Evolutionary conservation across 2,888 invertebrate species (phyloP), one percentile per base, ranked within the genome.

Genomic region (Choristoneura rosaceana): DNA sequence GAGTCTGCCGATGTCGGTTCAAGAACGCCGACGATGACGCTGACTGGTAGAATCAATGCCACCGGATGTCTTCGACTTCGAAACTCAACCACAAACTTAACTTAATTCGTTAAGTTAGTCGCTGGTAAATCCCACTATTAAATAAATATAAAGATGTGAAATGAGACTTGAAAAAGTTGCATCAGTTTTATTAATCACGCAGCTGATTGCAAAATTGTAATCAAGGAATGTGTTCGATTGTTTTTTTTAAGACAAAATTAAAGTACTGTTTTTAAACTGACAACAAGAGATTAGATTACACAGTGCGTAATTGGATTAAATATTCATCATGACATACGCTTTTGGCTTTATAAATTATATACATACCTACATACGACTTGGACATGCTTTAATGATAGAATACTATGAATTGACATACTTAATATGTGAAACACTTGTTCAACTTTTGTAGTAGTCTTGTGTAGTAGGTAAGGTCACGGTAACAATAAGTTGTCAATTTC

Each of bases 81-180:
- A 85, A 78, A 76, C 85, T 89, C 84, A 77, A n/a, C n/a, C n/a
- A n/a, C n/a, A n/a, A n/a, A 80, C 83, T 92, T 89, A 87, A 90
- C 83, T 86, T 87, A 87, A 87, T 87, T 25, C 0, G 25, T 25
- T 25, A 25, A 1, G 25, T 25, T 25, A 25, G 25, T 25, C 88
- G 87, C 87, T 78, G 75, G 77, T 69, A 74, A 78, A 77, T 80
- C 78, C 80, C 76, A 79, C 75, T 77, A 79, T 79, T 81, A 84
- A 82, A 84, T 81, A 85, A 82, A 84, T 82, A 85, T 78, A 85
- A 86, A 87, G 86, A 89, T 85, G 83, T 85, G 78, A 52, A 65
- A 52, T 14, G 10, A 33, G 25, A 17, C 41, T 47, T 41, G 14
- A 59, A 65, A 55, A 70, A 59, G 63, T 64, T 64, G 64, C 64